Base-by-base conservation (phyloP, 2,113 vertebrate species). In the Cyprinodon variegatus region DNA sequence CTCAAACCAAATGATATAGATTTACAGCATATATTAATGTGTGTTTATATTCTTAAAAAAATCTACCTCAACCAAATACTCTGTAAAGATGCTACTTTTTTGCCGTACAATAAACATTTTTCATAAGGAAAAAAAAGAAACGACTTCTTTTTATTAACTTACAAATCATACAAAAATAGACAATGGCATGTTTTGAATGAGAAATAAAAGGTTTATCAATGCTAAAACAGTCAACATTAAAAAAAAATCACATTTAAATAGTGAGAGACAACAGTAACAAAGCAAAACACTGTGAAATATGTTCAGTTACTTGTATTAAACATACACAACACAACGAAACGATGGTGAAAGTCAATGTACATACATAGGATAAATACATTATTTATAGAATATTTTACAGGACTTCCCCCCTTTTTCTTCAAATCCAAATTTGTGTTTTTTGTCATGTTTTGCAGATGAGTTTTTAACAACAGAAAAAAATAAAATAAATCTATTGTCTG, bases 121-220 rank as follows among this genome's bases (percentile, higher is more conserved):
- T 73, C 88, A 81, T 90, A 91, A 79, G 76, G 84, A 90, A 89
- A 82, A 90, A 88, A 81, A 81, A 29, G 11, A 83, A 83, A 53
- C 22, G 15, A 22, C 3, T 64, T 65, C 69, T 74, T 91, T 92
- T 96, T 96, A 95, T 97, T 97, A 96, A 97, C 95, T 97, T 96
- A 97, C 95, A 97, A 97, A 96, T 96, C 95, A 97, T 96, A 97
- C 95, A 97, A 98, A 98, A 97, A 98, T 97, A 98, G 96, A 97
- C 96, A 94, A 97, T 84, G 88, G 81, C 95, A 95, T 96, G 95
- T 97, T 96, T 95, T 91, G 92, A 94, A 94, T 88, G 91, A 94
- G 96, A 94, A 96, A 93, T 96, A 96, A 95, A 93, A 96, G 95
- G 90, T 94, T 66, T 94, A 94, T 93, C 95, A 91, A 95, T 70